Evolutionary conservation across 2,888 invertebrate genomes (phyloP).

Genomic region (Nomada ferruginata): DNA sequence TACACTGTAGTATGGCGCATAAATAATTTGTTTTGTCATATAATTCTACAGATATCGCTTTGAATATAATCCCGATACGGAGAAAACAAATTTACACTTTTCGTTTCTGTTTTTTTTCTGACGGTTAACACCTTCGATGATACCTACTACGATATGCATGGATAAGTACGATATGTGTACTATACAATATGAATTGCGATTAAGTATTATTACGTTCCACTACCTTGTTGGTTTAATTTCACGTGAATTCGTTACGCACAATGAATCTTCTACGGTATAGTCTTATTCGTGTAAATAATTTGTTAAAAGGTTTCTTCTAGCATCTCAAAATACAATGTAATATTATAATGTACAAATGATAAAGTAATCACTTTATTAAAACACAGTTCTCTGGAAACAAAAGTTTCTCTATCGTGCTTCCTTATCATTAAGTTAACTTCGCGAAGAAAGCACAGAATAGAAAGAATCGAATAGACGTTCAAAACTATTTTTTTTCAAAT

Average conservation of each 20-base stretch:
- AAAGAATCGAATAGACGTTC: background rate
- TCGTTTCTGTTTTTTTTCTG: constrained; percentile 24
- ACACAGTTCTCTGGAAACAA: constrained; percentile 14
- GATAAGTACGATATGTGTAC: constrained; percentile 61
- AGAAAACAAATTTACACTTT: constrained; percentile 56
- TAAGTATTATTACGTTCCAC: constrained; percentile 39
- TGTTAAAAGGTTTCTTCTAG: constrained; percentile 4
- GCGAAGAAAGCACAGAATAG: background rate
- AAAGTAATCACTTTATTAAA: constrained; percentile 25
- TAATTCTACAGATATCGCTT: constrained; percentile 49
- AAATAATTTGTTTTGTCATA: constrained; percentile 53
- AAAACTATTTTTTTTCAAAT: constrained; percentile 4
- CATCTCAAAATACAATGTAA: constrained; percentile 11
- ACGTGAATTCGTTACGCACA: constrained; percentile 17
- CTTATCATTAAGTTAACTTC: background rate
- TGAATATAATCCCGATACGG: constrained; percentile 46
- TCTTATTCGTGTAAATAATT: constrained; percentile 29
- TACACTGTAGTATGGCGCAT: constrained; percentile 63
- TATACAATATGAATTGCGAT: constrained; percentile 57
- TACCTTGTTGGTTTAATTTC: constrained; percentile 27
- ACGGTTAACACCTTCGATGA: constrained; percentile 28
- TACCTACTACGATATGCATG: constrained; percentile 60
- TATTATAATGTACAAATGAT: constrained; percentile 44
- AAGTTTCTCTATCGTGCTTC: constrained; percentile 19
- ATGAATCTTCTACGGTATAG: constrained; percentile 21